Percentiles rank a stretch among this genome's conserved stretches.
These are phyloP conservation scores for Phragmatobia fuliginosa DNA, from an alignment of 2,888 invertebrate genomes.

Conservation along the genomic window DNA sequence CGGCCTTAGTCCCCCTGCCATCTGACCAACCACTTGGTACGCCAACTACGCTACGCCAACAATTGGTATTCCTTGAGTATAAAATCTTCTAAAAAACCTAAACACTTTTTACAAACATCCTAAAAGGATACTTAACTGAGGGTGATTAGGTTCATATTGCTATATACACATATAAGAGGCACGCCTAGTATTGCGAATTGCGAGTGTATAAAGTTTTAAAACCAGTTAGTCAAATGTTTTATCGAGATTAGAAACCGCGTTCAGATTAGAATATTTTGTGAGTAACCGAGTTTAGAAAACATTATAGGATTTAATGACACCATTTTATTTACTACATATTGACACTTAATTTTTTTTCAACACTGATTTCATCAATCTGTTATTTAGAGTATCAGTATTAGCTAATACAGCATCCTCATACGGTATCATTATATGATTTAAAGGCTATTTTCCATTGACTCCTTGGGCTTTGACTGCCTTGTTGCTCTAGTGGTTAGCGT, in stretches of 20 bases:
- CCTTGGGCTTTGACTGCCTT: too few species aligned
- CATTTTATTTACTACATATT: too few species aligned
- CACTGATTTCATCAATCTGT: too few species aligned
- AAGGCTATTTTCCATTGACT: too few species aligned
- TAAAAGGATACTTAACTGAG: background rate
- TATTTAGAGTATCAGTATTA: too few species aligned
- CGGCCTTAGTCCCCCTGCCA: background rate
- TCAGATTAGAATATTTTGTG: background rate
- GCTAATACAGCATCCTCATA: too few species aligned
- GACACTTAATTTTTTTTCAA: too few species aligned
- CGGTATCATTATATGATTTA: too few species aligned
- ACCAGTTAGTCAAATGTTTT: background rate
- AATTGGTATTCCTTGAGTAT: background rate
- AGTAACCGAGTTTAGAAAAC: background rate
- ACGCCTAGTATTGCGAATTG: background rate
- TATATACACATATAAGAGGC: background rate
- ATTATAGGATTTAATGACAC: background rate
- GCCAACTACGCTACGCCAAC: too few species aligned
- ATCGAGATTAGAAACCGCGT: background rate
- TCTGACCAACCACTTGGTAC: background rate
- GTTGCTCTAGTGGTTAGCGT: too few species aligned
- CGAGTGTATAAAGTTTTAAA: too few species aligned
- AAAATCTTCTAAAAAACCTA: background rate
- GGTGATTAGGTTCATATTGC: background rate
- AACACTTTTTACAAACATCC: background rate